Base-by-base conservation (phyloP, 2,888 invertebrate species). In the Acanthopleura granulata region DNA sequence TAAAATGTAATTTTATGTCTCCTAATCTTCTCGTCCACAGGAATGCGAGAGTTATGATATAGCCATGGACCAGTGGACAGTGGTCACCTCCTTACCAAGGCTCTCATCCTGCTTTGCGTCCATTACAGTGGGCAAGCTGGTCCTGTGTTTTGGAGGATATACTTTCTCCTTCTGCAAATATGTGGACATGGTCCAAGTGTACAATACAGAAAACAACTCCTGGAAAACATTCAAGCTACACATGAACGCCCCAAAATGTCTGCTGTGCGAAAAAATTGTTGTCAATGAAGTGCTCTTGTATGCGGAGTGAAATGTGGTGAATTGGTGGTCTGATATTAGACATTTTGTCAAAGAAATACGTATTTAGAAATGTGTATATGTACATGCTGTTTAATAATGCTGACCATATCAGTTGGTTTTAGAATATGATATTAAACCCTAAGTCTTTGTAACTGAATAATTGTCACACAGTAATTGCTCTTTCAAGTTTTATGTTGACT, bases 21-120 rank as follows among this genome's bases (percentile, higher is more conserved):
- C 9, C 40, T 40, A 3, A 6, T 49, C 40, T 16, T 74, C 22
- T 72, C 29, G 16, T 22, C 72, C 15, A 15, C 76, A 82, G 82
- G 75, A 62, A 16, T 78, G 80, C 66, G 83, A 83, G 72, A 49
- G 77, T n/a, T 83, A 80, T 73, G 78, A 79, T 74, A 72, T 77
- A 0, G 62, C 14, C n/a, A 50, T 62, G 1, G 75, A 81, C 75
- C 82, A 83, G 75, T 83, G 83, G 83, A 79, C 80, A 14, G 25
- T 75, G 18, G 51, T 76, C 18, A 25, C 50, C 16, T 16, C 14
- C 9, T 18, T 78, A 18, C 75, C 69, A 1, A 66, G 30, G 12
- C 69, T 29, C 18, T 29, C 69, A n/a, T 66, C 69, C 4, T 66
- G 74, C 27, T 74, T 76, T 9, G 72, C 72, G 15, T 66, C 77